These are phyloP conservation scores for Podabrus alpinus DNA, from an alignment of 2,888 invertebrate species.

Conservation along the genomic window DNA sequence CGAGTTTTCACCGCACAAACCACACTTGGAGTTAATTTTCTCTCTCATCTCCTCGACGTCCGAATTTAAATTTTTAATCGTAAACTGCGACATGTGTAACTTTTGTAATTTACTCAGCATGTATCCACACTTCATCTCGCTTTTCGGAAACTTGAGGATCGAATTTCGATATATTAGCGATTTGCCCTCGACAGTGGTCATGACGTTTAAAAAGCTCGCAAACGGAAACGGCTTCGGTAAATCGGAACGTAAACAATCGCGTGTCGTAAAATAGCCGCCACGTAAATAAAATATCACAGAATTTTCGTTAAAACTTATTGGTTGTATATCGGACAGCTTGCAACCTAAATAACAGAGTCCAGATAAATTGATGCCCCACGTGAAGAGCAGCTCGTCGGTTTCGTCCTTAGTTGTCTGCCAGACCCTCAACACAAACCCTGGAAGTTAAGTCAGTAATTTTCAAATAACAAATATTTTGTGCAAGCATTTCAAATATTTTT, in stretches of 20 bases:
- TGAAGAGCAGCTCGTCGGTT: slow-evolving; percentile 68
- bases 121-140: slow-evolving; percentile 74
- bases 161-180: slow-evolving; percentile 50
- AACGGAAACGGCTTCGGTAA: slow-evolving; percentile 46
- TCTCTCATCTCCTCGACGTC: slow-evolving; percentile 61
- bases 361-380: slow-evolving; percentile 85
- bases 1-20: slow-evolving; percentile 29
- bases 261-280: slow-evolving; percentile 80
- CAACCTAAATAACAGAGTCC: slow-evolving; percentile 79
- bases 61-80: slow-evolving; percentile 69
- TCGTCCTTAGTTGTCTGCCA: slow-evolving; percentile 50
- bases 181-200: slow-evolving; percentile 42
- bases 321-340: slow-evolving; percentile 67
- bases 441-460: no score
- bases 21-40: slow-evolving; percentile 50
- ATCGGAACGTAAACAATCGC: slow-evolving; percentile 53
- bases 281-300: slow-evolving; percentile 85
- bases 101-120: slow-evolving; percentile 71
- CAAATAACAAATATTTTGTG: no score
- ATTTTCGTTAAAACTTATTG: slow-evolving; percentile 69
- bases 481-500: no score
- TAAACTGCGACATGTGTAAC: slow-evolving; percentile 71
- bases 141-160: slow-evolving; percentile 60
- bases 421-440: slow-evolving; percentile 56
- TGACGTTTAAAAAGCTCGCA: slow-evolving; percentile 47